phyloP scores from a whole-genome alignment of 1,140 invertebrate species.

The Chionoecetes opilio region DNA sequence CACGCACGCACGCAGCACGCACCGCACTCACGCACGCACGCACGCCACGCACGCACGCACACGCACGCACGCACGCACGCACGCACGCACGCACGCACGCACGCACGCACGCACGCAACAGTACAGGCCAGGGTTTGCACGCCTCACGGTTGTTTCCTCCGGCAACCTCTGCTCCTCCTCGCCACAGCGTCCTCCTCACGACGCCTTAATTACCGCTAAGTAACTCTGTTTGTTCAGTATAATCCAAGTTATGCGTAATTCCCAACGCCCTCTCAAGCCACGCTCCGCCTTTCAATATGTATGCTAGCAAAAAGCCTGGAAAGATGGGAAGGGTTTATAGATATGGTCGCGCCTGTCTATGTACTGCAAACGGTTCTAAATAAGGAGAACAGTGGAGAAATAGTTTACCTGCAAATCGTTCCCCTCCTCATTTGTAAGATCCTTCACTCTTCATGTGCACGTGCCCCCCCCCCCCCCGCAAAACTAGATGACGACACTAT shows the following conservation, averaged over 20 bases:
- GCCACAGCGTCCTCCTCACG: neutral
- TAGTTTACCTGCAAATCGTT: neutral
- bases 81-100: too few relatives aligned
- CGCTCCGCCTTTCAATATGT: constrained; percentile 27
- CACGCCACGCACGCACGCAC: too few relatives aligned
- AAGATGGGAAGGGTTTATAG: neutral
- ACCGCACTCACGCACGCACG: too few relatives aligned
- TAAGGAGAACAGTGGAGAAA: neutral
- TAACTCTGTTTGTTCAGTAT: neutral
- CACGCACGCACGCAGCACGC: too few relatives aligned
- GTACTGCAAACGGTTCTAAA: neutral
- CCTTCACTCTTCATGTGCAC: too few relatives aligned
- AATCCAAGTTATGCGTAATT: neutral
- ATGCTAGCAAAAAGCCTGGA: neutral
- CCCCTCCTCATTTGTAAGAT: too few relatives aligned
- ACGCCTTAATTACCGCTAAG: neutral
- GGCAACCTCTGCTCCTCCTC: neutral
- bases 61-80: too few relatives aligned
- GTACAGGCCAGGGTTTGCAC: too few relatives aligned
- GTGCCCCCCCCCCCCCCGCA: too few relatives aligned
- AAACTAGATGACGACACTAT: too few relatives aligned
- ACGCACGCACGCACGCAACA: too few relatives aligned
- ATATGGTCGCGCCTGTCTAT: neutral
- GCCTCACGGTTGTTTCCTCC: too few relatives aligned
- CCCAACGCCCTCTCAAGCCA: neutral